Conservation (phyloP, 2,113 vertebrate species). For the Salvator merianae region DNA sequence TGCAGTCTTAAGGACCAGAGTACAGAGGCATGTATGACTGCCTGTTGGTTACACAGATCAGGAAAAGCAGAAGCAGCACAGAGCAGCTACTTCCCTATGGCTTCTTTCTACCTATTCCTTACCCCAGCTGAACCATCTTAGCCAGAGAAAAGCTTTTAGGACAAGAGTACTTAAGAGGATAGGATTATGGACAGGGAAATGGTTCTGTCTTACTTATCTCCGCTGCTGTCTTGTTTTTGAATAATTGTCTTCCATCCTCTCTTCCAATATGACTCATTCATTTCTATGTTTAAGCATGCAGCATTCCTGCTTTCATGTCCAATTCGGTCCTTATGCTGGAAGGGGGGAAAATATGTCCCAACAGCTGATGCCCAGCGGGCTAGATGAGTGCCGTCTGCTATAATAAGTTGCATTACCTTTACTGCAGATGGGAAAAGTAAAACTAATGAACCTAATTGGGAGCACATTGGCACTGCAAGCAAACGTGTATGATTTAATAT, state of each 20-base stretch:
- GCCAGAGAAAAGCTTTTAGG: not conserved
- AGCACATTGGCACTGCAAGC: constrained; percentile 26
- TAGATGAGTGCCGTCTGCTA: not conserved
- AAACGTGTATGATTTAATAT: not conserved
- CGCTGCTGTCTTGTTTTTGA: not conserved
- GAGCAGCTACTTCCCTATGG: not conserved
- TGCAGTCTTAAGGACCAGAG: not conserved
- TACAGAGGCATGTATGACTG: no score
- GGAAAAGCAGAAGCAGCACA: no score
- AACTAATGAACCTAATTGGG: constrained; percentile 11
- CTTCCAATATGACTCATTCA: not conserved
- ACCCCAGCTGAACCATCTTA: not conserved
- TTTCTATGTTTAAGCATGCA: not conserved
- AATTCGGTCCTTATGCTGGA: not conserved
- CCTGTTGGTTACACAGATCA: not conserved
- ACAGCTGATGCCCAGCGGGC: not conserved
- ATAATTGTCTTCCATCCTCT: not conserved
- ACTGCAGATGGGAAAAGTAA: not conserved
- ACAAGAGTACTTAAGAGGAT: no score
- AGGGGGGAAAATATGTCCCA: not conserved
- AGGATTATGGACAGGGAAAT: not conserved
- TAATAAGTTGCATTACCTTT: not conserved
- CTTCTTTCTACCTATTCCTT: not conserved
- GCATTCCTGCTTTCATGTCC: not conserved
- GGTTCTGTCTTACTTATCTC: not conserved